These are phyloP conservation scores for Eristalis intricaria DNA, from an alignment of 2,888 invertebrate genomes.

Conservation along the genomic window DNA sequence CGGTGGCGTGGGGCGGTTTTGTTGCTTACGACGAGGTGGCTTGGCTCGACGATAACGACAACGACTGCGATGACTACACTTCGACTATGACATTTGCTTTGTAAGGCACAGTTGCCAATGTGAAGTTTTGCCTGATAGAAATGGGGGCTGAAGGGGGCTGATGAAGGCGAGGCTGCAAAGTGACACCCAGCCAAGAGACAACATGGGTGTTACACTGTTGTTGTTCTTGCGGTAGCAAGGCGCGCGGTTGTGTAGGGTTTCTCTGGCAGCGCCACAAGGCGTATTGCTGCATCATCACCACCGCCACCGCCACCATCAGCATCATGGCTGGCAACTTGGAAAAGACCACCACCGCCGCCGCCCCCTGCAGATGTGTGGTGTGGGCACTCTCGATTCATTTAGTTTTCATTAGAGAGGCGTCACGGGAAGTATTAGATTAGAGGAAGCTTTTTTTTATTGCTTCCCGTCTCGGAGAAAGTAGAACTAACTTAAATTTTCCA, in stretches of 20 bases:
- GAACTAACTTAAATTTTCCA: conserved; percentile 25
- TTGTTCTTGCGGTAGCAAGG: conserved; percentile 51
- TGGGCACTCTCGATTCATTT: conserved; percentile 67
- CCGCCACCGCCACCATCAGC: background rate
- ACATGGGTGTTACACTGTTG: conserved; percentile 62
- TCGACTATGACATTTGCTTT: conserved; percentile 67
- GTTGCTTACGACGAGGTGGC: conserved; percentile 9
- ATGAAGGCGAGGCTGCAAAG: conserved; percentile 36
- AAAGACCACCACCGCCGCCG: conserved; percentile 9
- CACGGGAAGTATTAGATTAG: conserved; percentile 56
- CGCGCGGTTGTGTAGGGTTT: conserved; percentile 12
- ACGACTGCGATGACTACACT: conserved; percentile 36
- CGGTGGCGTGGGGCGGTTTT: background rate
- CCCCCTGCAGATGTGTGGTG: conserved; percentile 9
- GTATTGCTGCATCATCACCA: conserved; percentile 57
- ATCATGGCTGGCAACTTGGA: background rate
- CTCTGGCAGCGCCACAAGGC: conserved; percentile 55
- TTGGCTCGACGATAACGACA: conserved; percentile 42
- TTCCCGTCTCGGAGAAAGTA: conserved; percentile 27
- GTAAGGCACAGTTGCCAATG: conserved; percentile 66
- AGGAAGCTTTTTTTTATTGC: conserved; percentile 26
- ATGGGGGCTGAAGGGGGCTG: background rate
- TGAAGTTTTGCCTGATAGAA: background rate
- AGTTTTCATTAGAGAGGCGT: conserved; percentile 67
- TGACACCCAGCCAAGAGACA: conserved; percentile 61